Base-by-base conservation (phyloP, 2,113 vertebrate genomes). In the Cavia aperea region DNA sequence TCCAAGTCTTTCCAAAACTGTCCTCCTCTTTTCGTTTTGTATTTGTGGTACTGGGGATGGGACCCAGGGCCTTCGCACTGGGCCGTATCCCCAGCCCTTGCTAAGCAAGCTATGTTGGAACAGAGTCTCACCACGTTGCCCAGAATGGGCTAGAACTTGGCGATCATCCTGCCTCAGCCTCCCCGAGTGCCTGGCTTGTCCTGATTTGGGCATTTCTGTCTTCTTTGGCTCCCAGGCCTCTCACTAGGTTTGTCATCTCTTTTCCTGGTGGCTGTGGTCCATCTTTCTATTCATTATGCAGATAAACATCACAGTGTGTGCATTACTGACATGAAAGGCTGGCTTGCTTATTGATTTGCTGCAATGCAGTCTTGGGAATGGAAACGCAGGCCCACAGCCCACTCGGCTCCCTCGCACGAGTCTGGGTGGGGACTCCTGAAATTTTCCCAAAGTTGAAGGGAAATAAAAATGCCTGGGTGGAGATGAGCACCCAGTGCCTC, bases 381-480 rank as follows among this genome's bases (percentile, higher is more conserved):
- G 51, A 82, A 13, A 46, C 12, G 19, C 14, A 1, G 63, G 79
- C 81, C 87, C 84, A 2, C 26, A 1, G n/a, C 68, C 60, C 16
- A 2, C 46, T 10, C 0, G 0, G 9, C 60, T n/a, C 36, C 60
- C 51, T 39, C 36, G 33, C 5, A 8, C 29, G 89, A 93, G 63
- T 81, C 26, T 86, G 8, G 26, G 51, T 23, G 84, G 70, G 39
- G 58, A 21, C 2, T 14, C 54, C 81, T 62, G 36, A 70, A 89
- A 85, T 83, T 91, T 85, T 24, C 63, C n/a, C 58, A 72, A 91
- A 89, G 77, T 89, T 88, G 60, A 77, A 60, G 86, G 46, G 86
- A 81, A 78, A 82, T 62, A 79, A 68, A 86, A 88, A 56, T 12
- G 39, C 81, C 81, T 83, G 86, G 70, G 31, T 62, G 11, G 4